phyloP scores from a whole-genome alignment of 2,113 vertebrate species.

The Calyptomena viridis region DNA sequence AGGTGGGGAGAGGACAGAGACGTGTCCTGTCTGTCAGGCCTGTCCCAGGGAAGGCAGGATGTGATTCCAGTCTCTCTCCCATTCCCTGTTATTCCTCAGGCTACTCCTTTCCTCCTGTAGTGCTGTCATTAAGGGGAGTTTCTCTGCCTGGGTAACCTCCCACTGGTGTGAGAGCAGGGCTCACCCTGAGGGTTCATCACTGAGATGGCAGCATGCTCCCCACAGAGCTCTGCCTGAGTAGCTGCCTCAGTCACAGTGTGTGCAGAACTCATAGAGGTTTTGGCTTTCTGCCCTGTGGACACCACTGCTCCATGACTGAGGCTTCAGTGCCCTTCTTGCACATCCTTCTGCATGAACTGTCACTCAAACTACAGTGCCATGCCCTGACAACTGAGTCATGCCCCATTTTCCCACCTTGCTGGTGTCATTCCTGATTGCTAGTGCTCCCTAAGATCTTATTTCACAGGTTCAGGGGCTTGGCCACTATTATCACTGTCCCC shows the following conservation, averaged over 20 bases:
- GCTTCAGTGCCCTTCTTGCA: background rate
- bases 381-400: accelerated
- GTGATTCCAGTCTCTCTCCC: background rate
- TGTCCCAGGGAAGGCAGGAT: background rate
- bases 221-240: too few species aligned
- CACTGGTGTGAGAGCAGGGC: accelerated
- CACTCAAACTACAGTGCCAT: background rate
- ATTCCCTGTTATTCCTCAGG: too few species aligned
- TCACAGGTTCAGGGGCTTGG: background rate
- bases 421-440: background rate
- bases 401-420: background rate
- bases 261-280: accelerated
- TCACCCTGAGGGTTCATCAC: too few species aligned
- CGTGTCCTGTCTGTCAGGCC: background rate
- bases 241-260: background rate
- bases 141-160: background rate
- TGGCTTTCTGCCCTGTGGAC: background rate
- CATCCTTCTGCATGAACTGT: too few species aligned
- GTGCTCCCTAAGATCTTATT: background rate
- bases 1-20: background rate
- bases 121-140: background rate
- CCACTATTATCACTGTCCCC: too few species aligned
- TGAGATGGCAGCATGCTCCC: background rate
- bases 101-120: background rate
- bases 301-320: background rate